These are phyloP conservation scores for Chelonus insularis DNA, from an alignment of 1,140 invertebrate species.

Conservation along the genomic window DNA sequence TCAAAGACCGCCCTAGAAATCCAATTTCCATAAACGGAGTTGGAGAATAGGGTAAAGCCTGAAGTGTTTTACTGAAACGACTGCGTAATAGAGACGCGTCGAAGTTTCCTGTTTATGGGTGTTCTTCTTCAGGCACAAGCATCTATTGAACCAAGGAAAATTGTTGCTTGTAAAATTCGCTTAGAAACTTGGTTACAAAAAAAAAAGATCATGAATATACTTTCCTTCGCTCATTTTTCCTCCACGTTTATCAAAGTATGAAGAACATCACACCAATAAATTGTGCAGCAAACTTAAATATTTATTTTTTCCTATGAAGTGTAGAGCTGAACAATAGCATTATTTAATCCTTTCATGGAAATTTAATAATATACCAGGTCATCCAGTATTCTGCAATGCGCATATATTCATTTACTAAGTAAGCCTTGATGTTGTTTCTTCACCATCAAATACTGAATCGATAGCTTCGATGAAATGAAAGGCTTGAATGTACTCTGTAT, in stretches of 20 bases:
- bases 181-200: slow-evolving; percentile 1
- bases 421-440: background rate
- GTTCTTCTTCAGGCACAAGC: background rate
- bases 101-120: slow-evolving; percentile 20
- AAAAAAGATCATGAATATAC: background rate
- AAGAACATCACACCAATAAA: background rate
- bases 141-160: slow-evolving; percentile 30
- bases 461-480: slow-evolving; percentile 32
- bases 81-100: slow-evolving; percentile 26
- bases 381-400: background rate
- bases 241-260: background rate
- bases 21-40: slow-evolving; percentile 19
- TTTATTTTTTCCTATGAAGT: no score
- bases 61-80: slow-evolving; percentile 21
- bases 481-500: slow-evolving; percentile 16
- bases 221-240: background rate
- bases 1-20: slow-evolving; percentile 13
- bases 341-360: background rate
- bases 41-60: background rate
- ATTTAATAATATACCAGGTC: background rate
- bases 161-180: slow-evolving; percentile 28
- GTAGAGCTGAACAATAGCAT: background rate
- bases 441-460: background rate
- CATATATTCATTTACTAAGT: slow-evolving; percentile 10
- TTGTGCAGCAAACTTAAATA: background rate